These are phyloP conservation scores for Crossaster papposus DNA, from an alignment of 53 echinoderm and acorn worm species.

Conservation along the genomic window DNA sequence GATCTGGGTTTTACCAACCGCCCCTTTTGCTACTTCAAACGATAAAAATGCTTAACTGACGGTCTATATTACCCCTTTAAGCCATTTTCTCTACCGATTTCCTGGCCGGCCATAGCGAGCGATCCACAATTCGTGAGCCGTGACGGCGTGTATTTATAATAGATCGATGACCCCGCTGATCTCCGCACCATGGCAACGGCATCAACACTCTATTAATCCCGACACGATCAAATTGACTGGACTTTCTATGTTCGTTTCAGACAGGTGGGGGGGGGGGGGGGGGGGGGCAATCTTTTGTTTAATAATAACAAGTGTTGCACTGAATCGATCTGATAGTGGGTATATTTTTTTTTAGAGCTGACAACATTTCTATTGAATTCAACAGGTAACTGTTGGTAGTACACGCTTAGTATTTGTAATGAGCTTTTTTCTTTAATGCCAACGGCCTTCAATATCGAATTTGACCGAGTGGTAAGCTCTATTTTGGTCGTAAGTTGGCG, in stretches of 20 bases:
- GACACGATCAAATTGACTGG: neutral
- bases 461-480: neutral
- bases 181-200: constrained; percentile 19
- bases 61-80: too few species aligned
- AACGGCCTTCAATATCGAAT: neutral
- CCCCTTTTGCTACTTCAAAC: too few species aligned
- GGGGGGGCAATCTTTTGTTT: too few species aligned
- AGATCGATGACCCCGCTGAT: neutral
- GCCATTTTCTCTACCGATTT: too few species aligned
- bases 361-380: neutral
- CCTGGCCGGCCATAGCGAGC: neutral
- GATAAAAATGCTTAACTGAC: too few species aligned
- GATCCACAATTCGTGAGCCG: neutral
- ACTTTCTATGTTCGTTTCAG: neutral
- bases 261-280: too few species aligned
- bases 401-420: too few species aligned
- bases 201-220: neutral
- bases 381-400: neutral
- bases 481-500: neutral
- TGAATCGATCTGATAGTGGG: neutral
- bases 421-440: neutral
- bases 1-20: too few species aligned
- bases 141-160: neutral
- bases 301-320: neutral
- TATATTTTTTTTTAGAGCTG: neutral